Base-by-base conservation (phyloP, 2,113 vertebrate species). In the Nibea albiflora region DNA sequence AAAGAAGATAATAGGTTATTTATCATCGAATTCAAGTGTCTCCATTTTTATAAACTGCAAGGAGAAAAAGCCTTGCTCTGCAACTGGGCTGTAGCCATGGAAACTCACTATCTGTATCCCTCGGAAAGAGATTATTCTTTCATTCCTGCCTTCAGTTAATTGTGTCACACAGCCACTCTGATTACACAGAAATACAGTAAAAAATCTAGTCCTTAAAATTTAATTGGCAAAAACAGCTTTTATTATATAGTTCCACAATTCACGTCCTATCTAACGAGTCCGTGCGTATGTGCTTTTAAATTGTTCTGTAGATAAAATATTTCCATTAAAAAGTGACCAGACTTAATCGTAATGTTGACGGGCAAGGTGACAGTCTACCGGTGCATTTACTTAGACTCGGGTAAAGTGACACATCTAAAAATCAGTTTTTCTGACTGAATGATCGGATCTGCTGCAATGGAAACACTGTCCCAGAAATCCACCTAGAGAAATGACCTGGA, bases 81-180 rank as follows among this genome's bases (percentile, higher is more conserved):
- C 72, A 75, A 75, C 85, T 85, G 64, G 42, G 80, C 80, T 79
- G 91, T 91, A 80, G 76, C 68, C 90, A 90, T 92, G 86, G 90
- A 84, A 92, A 93, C 90, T 52, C 76, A 44, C 83, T 67, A 76
- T 89, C 82, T 77, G 63, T 72, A 44, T 71, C 72, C 65, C 76
- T 60, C 61, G 46, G 67, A 84, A 78, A 58, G 44, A 80, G 57
- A 79, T 83, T 68, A 54, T 88, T 90, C 75, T 85, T 82, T 82
- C 61, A 71, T 75, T 68, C 26, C 56, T 68, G 47, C 69, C 52
- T 72, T 68, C 67, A 73, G 46, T 78, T 88, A 85, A 86, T 85
- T 89, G 73, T 80, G 58, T 76, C 69, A 76, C n/a, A 62, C 62
- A 66, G 73, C 20, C 52, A 9, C 53, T 68, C 46, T 85, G 50